Conservation (phyloP, 2,888 invertebrate species). For the Synanthedon andrenaeformis region DNA sequence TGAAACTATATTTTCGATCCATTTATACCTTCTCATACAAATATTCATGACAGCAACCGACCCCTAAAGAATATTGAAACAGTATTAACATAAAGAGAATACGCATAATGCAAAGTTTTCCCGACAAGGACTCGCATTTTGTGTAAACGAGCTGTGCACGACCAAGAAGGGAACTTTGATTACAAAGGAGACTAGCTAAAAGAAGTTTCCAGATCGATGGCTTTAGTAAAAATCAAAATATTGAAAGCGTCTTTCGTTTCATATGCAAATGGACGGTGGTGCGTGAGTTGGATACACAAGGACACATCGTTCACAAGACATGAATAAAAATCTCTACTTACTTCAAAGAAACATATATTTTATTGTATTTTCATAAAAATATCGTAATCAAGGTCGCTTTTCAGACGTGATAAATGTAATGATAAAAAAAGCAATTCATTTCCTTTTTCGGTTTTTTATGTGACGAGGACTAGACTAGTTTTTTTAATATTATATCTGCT, state of each 20-base stretch:
- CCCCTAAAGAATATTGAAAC: slow-evolving; percentile 8
- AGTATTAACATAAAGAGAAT: slow-evolving; percentile 15
- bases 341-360: too few relatives aligned
- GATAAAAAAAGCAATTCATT: too few relatives aligned
- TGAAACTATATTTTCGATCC: not conserved
- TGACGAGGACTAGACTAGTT: slow-evolving; percentile 24
- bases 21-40: slow-evolving; percentile 2
- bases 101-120: slow-evolving; percentile 4
- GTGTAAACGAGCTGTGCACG: slow-evolving; percentile 21
- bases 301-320: slow-evolving; percentile 16
- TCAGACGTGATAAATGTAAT: too few relatives aligned
- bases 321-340: not conserved
- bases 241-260: slow-evolving; percentile 46
- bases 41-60: slow-evolving; percentile 6
- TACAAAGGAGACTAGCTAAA: slow-evolving; percentile 18
- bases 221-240: slow-evolving; percentile 50
- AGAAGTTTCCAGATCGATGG: slow-evolving; percentile 24
- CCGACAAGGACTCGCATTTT: slow-evolving; percentile 21
- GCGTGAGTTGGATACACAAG: slow-evolving; percentile 34
- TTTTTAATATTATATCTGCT: slow-evolving; percentile 33
- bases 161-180: slow-evolving; percentile 25
- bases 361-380: too few relatives aligned
- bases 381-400: too few relatives aligned
- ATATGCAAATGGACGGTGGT: slow-evolving; percentile 49
- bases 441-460: slow-evolving; percentile 11